phyloP scores from a whole-genome alignment of 2,797 vertebrate genomes.

The Liparis tanakae region DNA sequence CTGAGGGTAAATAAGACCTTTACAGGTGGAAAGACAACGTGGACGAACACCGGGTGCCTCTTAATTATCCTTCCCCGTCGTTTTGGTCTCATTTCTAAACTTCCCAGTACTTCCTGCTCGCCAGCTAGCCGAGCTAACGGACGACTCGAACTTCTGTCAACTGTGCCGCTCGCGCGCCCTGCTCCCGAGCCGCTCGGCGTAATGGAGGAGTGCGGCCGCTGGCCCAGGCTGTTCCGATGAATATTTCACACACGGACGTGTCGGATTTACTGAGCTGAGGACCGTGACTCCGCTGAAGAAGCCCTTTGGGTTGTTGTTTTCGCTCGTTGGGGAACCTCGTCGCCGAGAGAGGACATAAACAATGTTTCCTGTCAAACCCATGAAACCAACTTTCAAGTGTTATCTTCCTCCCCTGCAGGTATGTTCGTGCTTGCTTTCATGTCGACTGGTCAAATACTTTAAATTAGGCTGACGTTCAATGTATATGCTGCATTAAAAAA shows the following conservation, averaged over 20 bases:
- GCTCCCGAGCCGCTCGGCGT: constrained; percentile 27
- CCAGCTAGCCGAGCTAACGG: constrained; percentile 70
- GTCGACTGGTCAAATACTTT: background rate
- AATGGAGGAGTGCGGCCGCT: constrained; percentile 56
- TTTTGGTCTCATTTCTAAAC: constrained; percentile 38
- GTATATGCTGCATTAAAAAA: too few relatives aligned
- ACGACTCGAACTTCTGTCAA: constrained; percentile 72
- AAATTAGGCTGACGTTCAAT: background rate
- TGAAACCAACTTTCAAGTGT: constrained; percentile 90
- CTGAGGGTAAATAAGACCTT: constrained; percentile 30
- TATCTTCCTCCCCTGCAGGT: constrained; percentile 94
- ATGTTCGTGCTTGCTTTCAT: constrained; percentile 32
- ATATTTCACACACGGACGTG: constrained; percentile 37
- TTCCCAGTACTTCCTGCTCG: constrained; percentile 66
- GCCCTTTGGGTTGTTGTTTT: constrained; percentile 21
- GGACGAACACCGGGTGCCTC: constrained; percentile 28
- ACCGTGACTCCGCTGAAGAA: constrained; percentile 37
- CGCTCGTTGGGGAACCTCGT: constrained; percentile 36
- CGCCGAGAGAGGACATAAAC: constrained; percentile 56
- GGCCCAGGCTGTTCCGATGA: constrained; percentile 44
- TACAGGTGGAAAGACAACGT: constrained; percentile 74
- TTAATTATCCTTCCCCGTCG: background rate
- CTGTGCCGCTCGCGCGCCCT: constrained; percentile 52
- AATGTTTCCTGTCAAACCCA: constrained; percentile 91
- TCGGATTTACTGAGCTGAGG: constrained; percentile 34